Evolutionary conservation across 2,888 invertebrate genomes (phyloP), one percentile per base, ranked within the genome.

Genomic region (Rhorus exstirpatorius): DNA sequence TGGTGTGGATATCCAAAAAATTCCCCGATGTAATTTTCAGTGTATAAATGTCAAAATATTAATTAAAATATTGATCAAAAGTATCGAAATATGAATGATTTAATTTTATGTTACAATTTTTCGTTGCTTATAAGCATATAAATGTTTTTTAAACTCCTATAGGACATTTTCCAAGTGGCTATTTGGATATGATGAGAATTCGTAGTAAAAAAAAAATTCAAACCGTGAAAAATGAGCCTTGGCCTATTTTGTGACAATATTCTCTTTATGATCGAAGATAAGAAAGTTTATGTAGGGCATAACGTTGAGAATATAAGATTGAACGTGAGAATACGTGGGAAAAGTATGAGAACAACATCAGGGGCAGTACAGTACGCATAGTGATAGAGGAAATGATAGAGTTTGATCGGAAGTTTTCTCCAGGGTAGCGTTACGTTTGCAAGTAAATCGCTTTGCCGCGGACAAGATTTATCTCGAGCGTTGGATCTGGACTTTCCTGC

Each of bases 371-470:
- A 58, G 46, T 17, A 61, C 26, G 51, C 17, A 35, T 17, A 26
- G 19, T 76, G 72, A 70, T 63, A 74, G 65, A 84, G 81, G 84
- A 86, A 86, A 87, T 87, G 86, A 89, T 89, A 81, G 85, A 88
- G 87, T 86, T 86, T 81, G 85, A 87, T 87, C 78, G 83, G 82
- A 84, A 86, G 84, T 88, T 86, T 84, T 75, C 77, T 77, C 80
- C 68, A 60, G 75, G 82, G 79, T 19, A 46, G 82, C 78, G 72
- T 81, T 79, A 68, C 72, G 63, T 63, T 70, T 82, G 81, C 87
- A 88, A 88, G 87, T 89, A 88, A 88, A 88, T 87, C 86, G 87
- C 85, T 86, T 86, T 51, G 60, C 85, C 83, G 83, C 83, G 85
- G 83, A 83, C 76, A 83, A 86, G 88, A 89, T 89, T 89, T 88